A percentile compares a stretch with the other conserved stretches of the same genome.
phyloP scores from a whole-genome alignment of 1,140 invertebrate species.

The Drosophila auraria region DNA sequence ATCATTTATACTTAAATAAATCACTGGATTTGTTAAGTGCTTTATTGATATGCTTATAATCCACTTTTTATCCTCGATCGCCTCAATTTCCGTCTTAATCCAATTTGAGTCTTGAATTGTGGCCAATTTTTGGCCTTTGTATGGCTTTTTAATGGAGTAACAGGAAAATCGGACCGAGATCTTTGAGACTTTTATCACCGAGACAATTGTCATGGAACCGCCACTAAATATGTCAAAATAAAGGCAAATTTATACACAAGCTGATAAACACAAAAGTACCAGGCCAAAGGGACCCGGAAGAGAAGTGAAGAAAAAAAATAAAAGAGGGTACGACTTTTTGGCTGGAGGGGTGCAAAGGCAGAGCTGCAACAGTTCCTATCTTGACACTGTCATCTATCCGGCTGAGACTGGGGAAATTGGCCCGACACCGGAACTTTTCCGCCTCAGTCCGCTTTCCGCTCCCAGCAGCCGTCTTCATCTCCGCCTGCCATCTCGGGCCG shows the following conservation, averaged over 20 bases:
- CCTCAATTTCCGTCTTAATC: constrained; percentile 7
- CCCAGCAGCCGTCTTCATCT: constrained; percentile 50
- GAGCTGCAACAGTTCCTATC: constrained; percentile 74
- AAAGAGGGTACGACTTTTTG: constrained; percentile 27
- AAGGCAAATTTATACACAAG: constrained; percentile 81
- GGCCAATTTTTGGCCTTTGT: constrained; percentile 38
- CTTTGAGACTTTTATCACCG: constrained; percentile 56
- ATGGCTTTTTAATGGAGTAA: constrained; percentile 70
- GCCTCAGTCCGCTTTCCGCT: constrained; percentile 18
- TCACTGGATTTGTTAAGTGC: neutral
- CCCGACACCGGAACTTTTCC: constrained; percentile 48
- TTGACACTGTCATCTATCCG: constrained; percentile 74
- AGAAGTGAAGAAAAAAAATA: constrained; percentile 12
- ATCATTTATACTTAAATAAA: neutral
- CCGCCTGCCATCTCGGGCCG: constrained; percentile 43
- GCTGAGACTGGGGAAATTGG: constrained; percentile 71
- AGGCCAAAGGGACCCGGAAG: constrained; percentile 32
- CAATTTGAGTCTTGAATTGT: constrained; percentile 8
- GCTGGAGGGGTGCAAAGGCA: constrained; percentile 56
- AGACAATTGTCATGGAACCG: constrained; percentile 55
- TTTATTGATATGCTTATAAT: neutral
- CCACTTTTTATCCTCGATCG: neutral
- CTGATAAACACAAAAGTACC: constrained; percentile 61
- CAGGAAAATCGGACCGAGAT: constrained; percentile 33
- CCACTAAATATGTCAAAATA: constrained; percentile 81